Base-by-base conservation (phyloP, 1,140 invertebrate species). In the Coptotermes formosanus region DNA sequence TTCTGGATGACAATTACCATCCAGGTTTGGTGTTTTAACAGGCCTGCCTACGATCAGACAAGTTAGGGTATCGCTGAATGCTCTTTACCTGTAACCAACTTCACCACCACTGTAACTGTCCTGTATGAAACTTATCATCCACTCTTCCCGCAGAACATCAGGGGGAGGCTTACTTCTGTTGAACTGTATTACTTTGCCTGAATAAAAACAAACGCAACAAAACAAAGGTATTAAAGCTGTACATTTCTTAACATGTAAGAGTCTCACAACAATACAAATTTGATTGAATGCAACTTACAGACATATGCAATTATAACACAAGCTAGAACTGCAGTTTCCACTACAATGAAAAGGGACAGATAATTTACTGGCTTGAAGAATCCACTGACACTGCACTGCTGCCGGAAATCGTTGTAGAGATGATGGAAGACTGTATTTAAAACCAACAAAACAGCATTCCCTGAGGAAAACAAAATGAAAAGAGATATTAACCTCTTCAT, bases 401-500 rank as follows among this genome's bases (percentile, higher is more conserved):
- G 87, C 75, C 91, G 92, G 87, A 94, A 94, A 89, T 94, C 89
- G 84, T 93, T 92, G 88, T 95, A 94, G 30, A 91, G 93, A 86
- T 95, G 93, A 90, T 95, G 94, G 82, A 94, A 90, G 85, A 94
- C 87, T 8, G 93, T 92, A 87, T 94, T 93, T 3, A 94, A 89
- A 45, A 94, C 89, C 85, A 94, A 89, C 85, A 93, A 92, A 85
- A 91, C 90, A 2, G 92, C 92, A 88, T 93, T 94, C 94, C 85
- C 85, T 75, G 48, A 55, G 32, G 21, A 6, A 83, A 82, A 85
- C 55, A 75, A 11, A 82, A 59, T 9, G 9, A 43, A 59, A 64
- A 11, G n/a, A 82, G 38, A 85, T 1, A 85, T 69, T 85, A 43
- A 2, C 12, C 11, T 55, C 3, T n/a, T 83, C 21, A 83, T 38